phyloP scores from a whole-genome alignment of 37 sponge, comb jelly and placozoan genomes.

The Dysidea cf. avara region DNA sequence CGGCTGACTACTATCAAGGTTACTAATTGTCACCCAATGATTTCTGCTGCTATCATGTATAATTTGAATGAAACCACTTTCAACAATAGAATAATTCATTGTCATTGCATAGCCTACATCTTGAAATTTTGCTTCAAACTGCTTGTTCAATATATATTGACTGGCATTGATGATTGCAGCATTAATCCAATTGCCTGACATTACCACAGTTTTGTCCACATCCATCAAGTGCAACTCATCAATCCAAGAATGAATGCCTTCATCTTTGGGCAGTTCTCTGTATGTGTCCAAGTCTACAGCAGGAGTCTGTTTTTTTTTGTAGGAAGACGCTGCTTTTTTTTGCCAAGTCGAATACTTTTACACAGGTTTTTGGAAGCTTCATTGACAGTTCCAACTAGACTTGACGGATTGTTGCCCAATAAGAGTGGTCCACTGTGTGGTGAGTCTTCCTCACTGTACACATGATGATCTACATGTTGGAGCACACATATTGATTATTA shows the following conservation, averaged over 20 bases:
- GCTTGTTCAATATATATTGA: neutral
- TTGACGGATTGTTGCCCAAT: too few species aligned
- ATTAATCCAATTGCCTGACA: conserved; percentile 3
- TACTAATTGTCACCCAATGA: conserved; percentile 9
- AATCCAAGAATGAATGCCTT: neutral
- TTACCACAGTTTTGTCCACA: neutral
- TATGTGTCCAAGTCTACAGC: conserved; percentile 6
- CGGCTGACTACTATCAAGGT: neutral
- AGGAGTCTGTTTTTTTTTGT: conserved; percentile 8
- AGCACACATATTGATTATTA: too few species aligned
- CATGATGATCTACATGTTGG: too few species aligned
- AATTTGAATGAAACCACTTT: conserved; percentile 1
- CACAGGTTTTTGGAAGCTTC: too few species aligned
- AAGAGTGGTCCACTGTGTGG: too few species aligned
- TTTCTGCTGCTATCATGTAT: conserved; percentile 8
- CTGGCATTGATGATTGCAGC: neutral
- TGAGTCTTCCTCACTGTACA: too few species aligned
- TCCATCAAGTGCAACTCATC: conserved; percentile 1
- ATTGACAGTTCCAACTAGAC: too few species aligned
- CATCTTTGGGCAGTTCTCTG: neutral
- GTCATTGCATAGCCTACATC: conserved; percentile 1
- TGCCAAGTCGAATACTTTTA: too few species aligned
- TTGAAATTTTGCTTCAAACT: conserved; percentile 6
- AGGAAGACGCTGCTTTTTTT: too few species aligned
- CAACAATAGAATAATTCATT: conserved; percentile 6